phyloP scores from a whole-genome alignment of 2,113 vertebrate species.

The Microcebus murinus region DNA sequence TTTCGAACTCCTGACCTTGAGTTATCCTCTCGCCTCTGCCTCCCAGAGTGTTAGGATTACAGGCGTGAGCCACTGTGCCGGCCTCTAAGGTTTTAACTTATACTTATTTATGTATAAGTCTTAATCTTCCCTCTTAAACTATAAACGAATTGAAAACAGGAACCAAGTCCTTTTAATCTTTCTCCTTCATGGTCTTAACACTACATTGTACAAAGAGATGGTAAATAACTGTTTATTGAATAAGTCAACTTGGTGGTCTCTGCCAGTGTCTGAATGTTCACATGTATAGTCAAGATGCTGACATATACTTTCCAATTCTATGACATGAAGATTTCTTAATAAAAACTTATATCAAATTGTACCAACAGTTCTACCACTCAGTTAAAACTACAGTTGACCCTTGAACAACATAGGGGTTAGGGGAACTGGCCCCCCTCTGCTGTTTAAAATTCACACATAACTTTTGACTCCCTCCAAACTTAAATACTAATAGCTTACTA shows the following conservation, averaged over 20 bases:
- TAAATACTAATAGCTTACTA: neutral
- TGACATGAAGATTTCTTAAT: neutral
- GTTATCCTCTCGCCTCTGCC: too few relatives aligned
- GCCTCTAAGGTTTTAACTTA: neutral
- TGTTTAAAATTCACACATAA: neutral
- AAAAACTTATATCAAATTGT: neutral
- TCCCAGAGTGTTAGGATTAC: too few relatives aligned
- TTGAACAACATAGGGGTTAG: neutral
- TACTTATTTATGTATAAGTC: neutral
- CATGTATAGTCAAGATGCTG: neutral
- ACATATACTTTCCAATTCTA: neutral
- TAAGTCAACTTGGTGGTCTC: neutral
- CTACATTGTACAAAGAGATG: neutral
- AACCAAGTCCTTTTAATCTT: neutral
- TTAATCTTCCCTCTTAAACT: neutral
- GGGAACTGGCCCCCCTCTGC: neutral
- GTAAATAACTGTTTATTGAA: neutral
- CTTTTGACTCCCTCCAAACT: neutral
- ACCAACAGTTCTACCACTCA: neutral
- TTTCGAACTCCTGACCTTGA: too few relatives aligned
- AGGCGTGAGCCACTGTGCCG: too few relatives aligned
- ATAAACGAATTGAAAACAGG: neutral
- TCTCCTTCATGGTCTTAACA: neutral
- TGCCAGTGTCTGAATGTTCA: conserved; percentile 10
- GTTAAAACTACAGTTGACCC: neutral